Conservation (phyloP, 2,888 invertebrate genomes). For the Prionchulus punctatus region DNA sequence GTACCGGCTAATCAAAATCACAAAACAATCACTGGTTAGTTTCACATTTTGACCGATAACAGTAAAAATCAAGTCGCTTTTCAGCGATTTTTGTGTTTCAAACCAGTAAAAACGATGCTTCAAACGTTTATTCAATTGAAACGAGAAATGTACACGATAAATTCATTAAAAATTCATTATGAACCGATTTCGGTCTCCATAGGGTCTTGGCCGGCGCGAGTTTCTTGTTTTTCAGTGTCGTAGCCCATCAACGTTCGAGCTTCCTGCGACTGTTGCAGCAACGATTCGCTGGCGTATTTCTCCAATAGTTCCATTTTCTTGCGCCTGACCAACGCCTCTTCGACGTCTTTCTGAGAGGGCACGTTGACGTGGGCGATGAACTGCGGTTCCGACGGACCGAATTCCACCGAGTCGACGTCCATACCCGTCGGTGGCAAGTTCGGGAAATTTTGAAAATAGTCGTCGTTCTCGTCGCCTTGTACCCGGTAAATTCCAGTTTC, state of each 20-base stretch:
- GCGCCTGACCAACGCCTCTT: constrained; percentile 63
- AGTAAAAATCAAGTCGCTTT: too few relatives aligned
- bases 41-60: too few relatives aligned
- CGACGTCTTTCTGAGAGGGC: constrained; percentile 81
- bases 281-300: constrained; percentile 47
- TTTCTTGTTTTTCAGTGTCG: not conserved
- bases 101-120: too few relatives aligned
- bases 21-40: too few relatives aligned
- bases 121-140: too few relatives aligned
- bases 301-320: constrained; percentile 80
- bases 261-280: constrained; percentile 7
- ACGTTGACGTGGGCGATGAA: constrained; percentile 54
- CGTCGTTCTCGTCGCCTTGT: not conserved
- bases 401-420: not conserved
- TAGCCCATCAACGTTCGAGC: constrained; percentile 11
- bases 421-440: not conserved
- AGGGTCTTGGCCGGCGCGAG: too few relatives aligned
- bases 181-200: too few relatives aligned
- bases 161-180: too few relatives aligned
- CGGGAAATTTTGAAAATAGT: not conserved
- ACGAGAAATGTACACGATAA: too few relatives aligned
- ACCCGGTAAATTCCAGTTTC: constrained; percentile 2
- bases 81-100: too few relatives aligned
- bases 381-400: constrained; percentile 6
- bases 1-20: too few relatives aligned